Evolutionary conservation across 2,113 vertebrate species (phyloP), one percentile per base, ranked within the genome.

Genomic region (Crotalus tigris): DNA sequence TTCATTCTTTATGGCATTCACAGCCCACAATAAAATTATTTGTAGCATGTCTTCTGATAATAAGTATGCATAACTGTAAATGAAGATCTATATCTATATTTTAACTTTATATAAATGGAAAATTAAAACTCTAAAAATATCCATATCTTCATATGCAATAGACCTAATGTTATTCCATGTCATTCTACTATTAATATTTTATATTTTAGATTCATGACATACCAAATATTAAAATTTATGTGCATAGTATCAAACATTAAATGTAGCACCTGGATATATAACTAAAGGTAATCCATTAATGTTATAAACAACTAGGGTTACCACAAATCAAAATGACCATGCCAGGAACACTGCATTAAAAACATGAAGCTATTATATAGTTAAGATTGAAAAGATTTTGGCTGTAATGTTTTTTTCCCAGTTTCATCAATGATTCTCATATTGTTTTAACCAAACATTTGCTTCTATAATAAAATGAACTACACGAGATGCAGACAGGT

Each of bases 191-290:
- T 59, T 90, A 92, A 21, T 26, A 39, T 5, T 49, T 24, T 75
- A 90, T 69, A 6, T 89, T 23, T 86, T 64, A 26, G 57, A 94
- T 93, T 92, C 89, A 93, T 90, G 53, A 95, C 91, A 59, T 13
- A 51, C 39, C 2, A 91, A 89, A 88, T 75, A 88, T 89, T 87
- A 91, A 85, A 90, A 87, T 13, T 69, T 44, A 75, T 93, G 53
- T 17, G 55, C 93, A 89, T n/a, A 91, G 12, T 94, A 23, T 19
- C 64, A 89, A 91, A 81, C 24, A 90, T 17, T 44, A 95, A 92
- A 51, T 3, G 10, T n/a, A 89, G 93, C 46, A 90, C 17, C 13
- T 81, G 58, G 15, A 39, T 64, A 90, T 88, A 91, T 19, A 91
- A 39, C 39, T 61, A 85, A 10, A 8, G 54, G 89, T 94, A 87